Percentiles rank a stretch among this genome's conserved stretches.
Evolutionary conservation across 2,797 vertebrate species (phyloP).

Genomic region (Melanogrammus aeglefinus): DNA sequence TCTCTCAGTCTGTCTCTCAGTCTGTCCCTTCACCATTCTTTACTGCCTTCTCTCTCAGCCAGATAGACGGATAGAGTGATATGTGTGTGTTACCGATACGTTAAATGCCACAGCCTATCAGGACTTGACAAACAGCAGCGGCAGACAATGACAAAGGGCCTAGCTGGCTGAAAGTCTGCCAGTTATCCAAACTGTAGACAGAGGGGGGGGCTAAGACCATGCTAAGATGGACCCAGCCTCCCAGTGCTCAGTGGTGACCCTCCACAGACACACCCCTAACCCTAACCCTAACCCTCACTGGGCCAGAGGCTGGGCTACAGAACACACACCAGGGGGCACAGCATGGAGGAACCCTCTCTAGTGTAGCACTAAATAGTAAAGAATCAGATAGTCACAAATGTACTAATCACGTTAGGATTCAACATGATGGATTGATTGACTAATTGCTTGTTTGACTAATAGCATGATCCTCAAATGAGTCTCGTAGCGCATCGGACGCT

Average conservation of each 20-base stretch:
- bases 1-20: constrained; percentile 70
- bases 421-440: not conserved
- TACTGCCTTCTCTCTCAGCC: constrained; percentile 70
- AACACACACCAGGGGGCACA: not conserved
- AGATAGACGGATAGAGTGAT: constrained; percentile 48
- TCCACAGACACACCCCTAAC: not conserved
- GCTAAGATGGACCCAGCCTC: not conserved
- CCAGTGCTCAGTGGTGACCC: no score
- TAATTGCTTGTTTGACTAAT: not conserved
- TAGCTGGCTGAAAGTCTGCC: not conserved
- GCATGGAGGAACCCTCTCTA: not conserved
- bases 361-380: not conserved
- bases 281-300: no score
- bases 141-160: not conserved
- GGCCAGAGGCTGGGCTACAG: not conserved
- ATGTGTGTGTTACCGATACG: constrained; percentile 47
- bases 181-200: not conserved
- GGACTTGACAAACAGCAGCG: not conserved
- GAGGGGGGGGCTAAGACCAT: not conserved
- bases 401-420: constrained; percentile 1
- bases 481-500: constrained; percentile 51
- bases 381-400: not conserved
- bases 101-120: not conserved
- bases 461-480: constrained; percentile 27
- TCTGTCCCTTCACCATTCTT: constrained; percentile 73